Evolutionary conservation across 2,113 vertebrate genomes (phyloP), one percentile per base, ranked within the genome.

Genomic region (Uria aalge): DNA sequence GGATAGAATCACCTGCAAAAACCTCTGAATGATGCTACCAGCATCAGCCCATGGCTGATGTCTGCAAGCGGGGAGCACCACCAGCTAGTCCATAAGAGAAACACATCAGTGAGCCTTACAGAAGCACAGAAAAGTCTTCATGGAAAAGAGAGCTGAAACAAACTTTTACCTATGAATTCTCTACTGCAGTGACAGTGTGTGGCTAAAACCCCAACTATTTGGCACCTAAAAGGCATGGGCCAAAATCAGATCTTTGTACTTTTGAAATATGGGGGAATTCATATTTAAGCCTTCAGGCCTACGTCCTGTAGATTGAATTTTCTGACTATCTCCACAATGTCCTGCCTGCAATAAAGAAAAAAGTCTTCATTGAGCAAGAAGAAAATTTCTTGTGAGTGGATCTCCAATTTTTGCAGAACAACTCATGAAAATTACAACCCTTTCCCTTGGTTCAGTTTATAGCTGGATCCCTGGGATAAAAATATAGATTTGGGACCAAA

Each of bases 401-500:
- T 78, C 21, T 88, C 41, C 47, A 68, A 23, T 12, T 84, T 83
- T 78, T 78, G n/a, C 43, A 81, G 36, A 89, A 26, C 10, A 77
- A 7, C 36, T 82, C 64, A 14, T 0, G n/a, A 89, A 81, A 92
- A 87, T 82, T 57, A 48, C 15, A 82, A 50, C 75, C 34, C 50
- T 77, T 92, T 38, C 8, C 18, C 38, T 75, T 71, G n/a, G 10
- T 76, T 77, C 40, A 55, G 36, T 88, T 94, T 92, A 60, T 63
- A 93, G 74, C 64, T 63, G 41, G 27, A 85, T 84, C 27, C 15
- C 29, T 62, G 45, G 57, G 59, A 64, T 78, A 72, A 92, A 92
- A 94, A 91, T 34, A 91, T 5, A 91, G 32, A 82, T 87, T 78
- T 78, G 63, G 32, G 66, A 87, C 36, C 12, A 75, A 95, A 41